Evolutionary conservation across 1,140 invertebrate species (phyloP).

Genomic region (Drosophila parabipectinata): DNA sequence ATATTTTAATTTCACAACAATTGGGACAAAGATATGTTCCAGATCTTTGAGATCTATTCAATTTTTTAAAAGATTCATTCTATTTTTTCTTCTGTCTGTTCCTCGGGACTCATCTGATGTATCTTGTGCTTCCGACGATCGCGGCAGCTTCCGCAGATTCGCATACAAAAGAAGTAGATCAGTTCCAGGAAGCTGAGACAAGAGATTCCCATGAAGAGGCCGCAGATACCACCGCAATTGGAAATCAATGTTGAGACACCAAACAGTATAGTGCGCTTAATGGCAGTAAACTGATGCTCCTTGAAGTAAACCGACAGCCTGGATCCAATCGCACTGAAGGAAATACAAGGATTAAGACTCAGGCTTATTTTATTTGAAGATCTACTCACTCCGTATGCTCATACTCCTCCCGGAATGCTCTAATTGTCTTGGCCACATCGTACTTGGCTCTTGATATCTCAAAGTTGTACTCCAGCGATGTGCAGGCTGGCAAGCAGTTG

Average conservation of each 20-base stretch:
- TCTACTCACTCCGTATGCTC: constrained; percentile 67
- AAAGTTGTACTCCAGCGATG: constrained; percentile 87
- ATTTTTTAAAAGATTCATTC: constrained; percentile 20
- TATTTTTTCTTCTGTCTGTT: constrained; percentile 25
- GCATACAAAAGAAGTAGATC: constrained; percentile 84
- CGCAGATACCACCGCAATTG: constrained; percentile 88
- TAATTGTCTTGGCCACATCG: constrained; percentile 58
- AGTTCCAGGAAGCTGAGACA: constrained; percentile 86
- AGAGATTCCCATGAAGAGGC: constrained; percentile 87
- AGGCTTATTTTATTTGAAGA: too few relatives aligned
- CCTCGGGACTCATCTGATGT: constrained; percentile 41
- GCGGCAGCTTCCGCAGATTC: constrained; percentile 73
- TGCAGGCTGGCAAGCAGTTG: constrained; percentile 88
- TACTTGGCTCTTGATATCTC: constrained; percentile 87
- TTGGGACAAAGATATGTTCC: not conserved
- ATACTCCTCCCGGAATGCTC: constrained; percentile 63
- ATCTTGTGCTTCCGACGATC: constrained; percentile 68
- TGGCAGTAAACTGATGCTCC: constrained; percentile 88
- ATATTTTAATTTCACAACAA: not conserved
- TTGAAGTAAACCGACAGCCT: constrained; percentile 86
- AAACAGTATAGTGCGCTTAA: constrained; percentile 87
- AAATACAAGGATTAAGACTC: not conserved
- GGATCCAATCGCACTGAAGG: constrained; percentile 55
- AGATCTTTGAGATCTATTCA: not conserved
- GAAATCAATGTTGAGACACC: constrained; percentile 88